Percentiles rank a stretch among this genome's conserved stretches.
Evolutionary conservation across 1,140 invertebrate genomes (phyloP).

Genomic region (Caligus rogercresseyi): DNA sequence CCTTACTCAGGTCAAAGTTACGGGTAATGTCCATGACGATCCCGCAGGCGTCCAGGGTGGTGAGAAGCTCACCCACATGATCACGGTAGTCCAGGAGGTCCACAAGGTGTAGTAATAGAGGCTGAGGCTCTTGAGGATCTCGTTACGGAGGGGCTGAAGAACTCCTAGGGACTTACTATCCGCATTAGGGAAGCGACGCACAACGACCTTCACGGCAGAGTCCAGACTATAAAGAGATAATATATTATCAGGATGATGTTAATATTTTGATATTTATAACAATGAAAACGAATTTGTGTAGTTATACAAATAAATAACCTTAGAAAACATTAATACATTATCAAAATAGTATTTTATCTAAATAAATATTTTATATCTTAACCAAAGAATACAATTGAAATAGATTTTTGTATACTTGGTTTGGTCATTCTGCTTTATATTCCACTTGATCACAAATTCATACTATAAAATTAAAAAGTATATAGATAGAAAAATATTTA

Average conservation of each 20-base stretch:
- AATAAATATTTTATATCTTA: no score
- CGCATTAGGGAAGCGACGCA: constrained; percentile 85
- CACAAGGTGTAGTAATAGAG: constrained; percentile 98
- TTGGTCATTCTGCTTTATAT: no score
- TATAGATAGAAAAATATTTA: no score
- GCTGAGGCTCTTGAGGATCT: constrained; percentile 89
- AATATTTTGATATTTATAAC: not conserved
- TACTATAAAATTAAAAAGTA: no score
- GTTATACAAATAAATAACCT: no score
- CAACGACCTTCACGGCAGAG: constrained; percentile 81
- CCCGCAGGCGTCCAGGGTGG: constrained; percentile 93
- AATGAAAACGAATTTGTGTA: not conserved
- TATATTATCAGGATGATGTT: not conserved
- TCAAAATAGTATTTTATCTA: no score
- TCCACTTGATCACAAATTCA: no score
- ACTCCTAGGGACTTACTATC: constrained; percentile 79
- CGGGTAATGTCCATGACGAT: constrained; percentile 79
- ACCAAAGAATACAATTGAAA: no score
- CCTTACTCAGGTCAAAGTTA: constrained; percentile 90
- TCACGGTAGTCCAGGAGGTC: constrained; percentile 96
- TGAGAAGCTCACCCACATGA: constrained; percentile 87
- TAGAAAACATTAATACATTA: no score
- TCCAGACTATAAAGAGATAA: constrained; percentile 48
- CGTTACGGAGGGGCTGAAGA: constrained; percentile 52
- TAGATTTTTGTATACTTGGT: no score